Percentiles rank a stretch among this genome's conserved stretches.
Evolutionary conservation across 1,140 invertebrate genomes (phyloP).

Genomic region (Cotesia chilonis): DNA sequence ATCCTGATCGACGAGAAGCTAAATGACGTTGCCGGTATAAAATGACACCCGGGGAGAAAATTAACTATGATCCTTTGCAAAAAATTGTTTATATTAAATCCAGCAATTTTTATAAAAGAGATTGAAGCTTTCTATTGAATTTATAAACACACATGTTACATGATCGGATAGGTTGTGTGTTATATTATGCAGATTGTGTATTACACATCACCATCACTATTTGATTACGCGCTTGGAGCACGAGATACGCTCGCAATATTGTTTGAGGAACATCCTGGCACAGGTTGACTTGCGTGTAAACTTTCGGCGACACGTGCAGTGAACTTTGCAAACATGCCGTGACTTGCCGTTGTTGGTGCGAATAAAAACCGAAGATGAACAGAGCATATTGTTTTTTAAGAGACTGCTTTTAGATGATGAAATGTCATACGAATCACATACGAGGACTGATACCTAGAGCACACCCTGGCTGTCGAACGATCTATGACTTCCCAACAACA

Average conservation of each 20-base stretch:
- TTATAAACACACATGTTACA: too few relatives aligned
- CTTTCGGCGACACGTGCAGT: constrained; percentile 47
- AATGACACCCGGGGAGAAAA: constrained; percentile 32
- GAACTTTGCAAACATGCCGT: constrained; percentile 60
- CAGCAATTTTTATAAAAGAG: too few relatives aligned
- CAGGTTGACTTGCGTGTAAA: constrained; percentile 57
- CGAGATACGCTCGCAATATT: constrained; percentile 6
- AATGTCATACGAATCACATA: too few relatives aligned
- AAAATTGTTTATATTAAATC: too few relatives aligned
- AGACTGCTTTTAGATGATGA: too few relatives aligned
- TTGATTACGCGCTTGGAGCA: neutral
- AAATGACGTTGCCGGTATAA: constrained; percentile 20
- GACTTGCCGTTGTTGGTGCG: constrained; percentile 60
- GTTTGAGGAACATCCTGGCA: constrained; percentile 41
- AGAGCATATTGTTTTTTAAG: neutral
- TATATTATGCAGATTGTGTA: constrained; percentile 3
- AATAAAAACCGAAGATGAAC: constrained; percentile 43
- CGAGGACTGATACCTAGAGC: neutral
- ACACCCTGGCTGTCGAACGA: constrained; percentile 29
- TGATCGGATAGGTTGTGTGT: neutral
- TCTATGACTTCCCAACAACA: constrained; percentile 17
- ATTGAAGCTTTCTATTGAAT: too few relatives aligned
- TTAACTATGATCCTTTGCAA: too few relatives aligned
- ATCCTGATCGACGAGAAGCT: neutral
- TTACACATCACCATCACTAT: neutral